These are phyloP conservation scores for Atta colombica DNA, from an alignment of 1,140 invertebrate genomes.

Conservation along the genomic window DNA sequence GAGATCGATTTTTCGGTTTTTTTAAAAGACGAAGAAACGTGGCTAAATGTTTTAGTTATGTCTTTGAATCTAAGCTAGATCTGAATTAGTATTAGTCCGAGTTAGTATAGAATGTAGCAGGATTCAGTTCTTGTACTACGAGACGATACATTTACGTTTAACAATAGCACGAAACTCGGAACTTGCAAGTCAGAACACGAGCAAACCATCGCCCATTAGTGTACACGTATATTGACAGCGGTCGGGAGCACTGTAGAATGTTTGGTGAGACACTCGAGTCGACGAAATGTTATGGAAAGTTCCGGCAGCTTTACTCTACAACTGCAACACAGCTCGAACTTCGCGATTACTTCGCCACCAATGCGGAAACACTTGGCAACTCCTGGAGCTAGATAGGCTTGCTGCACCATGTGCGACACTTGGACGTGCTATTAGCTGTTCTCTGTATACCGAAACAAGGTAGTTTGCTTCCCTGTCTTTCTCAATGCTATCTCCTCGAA, in stretches of 20 bases:
- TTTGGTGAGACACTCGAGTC: conserved; percentile 30
- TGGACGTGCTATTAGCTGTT: conserved; percentile 33
- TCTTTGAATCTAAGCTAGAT: background rate
- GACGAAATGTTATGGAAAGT: conserved; percentile 54
- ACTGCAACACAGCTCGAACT: conserved; percentile 34
- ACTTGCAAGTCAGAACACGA: conserved; percentile 24
- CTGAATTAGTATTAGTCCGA: conserved; percentile 19
- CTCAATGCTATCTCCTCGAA: conserved; percentile 1
- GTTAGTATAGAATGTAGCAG: background rate
- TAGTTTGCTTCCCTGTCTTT: conserved; percentile 23
- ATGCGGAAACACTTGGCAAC: conserved; percentile 64
- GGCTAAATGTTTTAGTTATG: background rate
- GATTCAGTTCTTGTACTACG: background rate
- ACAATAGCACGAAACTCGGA: conserved; percentile 19
- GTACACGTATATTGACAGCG: conserved; percentile 30
- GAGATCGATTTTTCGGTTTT: background rate
- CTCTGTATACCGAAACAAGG: conserved; percentile 20
- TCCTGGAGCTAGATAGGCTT: conserved; percentile 27
- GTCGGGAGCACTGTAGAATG: background rate
- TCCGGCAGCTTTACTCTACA: conserved; percentile 14
- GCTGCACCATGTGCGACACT: conserved; percentile 24
- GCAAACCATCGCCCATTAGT: conserved; percentile 15
- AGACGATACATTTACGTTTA: conserved; percentile 26
- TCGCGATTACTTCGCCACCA: conserved; percentile 36
- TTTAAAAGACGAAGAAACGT: background rate